These are phyloP conservation scores for Carettochelys insculpta DNA, from an alignment of 2,113 vertebrate species.

Conservation along the genomic window DNA sequence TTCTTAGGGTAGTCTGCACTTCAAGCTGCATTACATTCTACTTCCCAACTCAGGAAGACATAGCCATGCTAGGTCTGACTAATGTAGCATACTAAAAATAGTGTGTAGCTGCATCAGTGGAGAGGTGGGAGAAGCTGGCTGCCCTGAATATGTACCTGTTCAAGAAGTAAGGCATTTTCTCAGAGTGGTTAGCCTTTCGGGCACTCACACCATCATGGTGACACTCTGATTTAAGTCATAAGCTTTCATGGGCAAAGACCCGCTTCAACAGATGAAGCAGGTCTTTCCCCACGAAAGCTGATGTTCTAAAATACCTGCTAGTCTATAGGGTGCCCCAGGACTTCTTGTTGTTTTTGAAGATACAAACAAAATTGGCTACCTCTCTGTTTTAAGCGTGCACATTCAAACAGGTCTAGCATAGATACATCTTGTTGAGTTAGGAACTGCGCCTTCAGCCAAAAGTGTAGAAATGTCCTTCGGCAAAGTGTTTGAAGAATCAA, in stretches of 20 bases:
- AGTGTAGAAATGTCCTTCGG: not conserved
- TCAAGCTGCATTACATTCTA: not conserved
- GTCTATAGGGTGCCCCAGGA: too few relatives aligned
- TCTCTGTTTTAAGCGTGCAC: not conserved
- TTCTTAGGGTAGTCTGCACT: not conserved
- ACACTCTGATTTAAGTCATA: not conserved
- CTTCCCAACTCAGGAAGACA: not conserved
- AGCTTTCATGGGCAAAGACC: too few relatives aligned
- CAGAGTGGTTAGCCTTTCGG: not conserved
- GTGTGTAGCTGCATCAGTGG: not conserved
- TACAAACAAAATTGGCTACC: too few relatives aligned
- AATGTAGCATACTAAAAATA: not conserved
- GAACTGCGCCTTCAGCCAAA: not conserved
- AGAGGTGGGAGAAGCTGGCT: not conserved
- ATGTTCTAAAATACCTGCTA: too few relatives aligned
- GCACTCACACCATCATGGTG: not conserved
- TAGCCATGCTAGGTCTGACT: not conserved
- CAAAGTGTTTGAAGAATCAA: not conserved
- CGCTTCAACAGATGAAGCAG: too few relatives aligned
- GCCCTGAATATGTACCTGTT: not conserved
- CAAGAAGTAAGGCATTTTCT: not conserved
- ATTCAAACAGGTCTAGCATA: not conserved
- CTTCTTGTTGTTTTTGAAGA: too few relatives aligned
- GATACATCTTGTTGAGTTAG: not conserved
- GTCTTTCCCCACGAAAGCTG: too few relatives aligned